These are phyloP conservation scores for Clunio marinus DNA, from an alignment of 2,888 invertebrate genomes.

Conservation along the genomic window DNA sequence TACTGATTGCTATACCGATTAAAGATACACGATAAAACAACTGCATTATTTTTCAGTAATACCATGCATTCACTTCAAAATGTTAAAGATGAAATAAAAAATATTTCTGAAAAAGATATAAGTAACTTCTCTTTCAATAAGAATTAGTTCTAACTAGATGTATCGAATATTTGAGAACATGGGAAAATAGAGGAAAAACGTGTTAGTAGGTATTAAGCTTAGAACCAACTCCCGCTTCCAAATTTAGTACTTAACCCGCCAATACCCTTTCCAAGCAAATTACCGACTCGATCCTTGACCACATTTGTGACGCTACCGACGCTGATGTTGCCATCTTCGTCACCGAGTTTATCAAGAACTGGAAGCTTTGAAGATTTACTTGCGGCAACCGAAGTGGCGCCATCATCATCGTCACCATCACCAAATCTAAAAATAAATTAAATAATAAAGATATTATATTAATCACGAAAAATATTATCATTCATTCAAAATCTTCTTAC, in stretches of 20 bases:
- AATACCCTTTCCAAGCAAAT: slow-evolving; percentile 84
- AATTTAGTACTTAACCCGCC: slow-evolving; percentile 86
- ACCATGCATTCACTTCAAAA: too few relatives aligned
- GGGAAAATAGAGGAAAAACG: neutral
- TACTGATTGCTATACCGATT: too few relatives aligned
- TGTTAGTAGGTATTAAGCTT: slow-evolving; percentile 46
- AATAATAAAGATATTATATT: neutral
- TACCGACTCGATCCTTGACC: slow-evolving; percentile 82
- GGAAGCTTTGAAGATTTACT: slow-evolving; percentile 48
- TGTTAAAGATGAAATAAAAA: too few relatives aligned
- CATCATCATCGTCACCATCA: slow-evolving; percentile 56
- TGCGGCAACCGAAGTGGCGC: slow-evolving; percentile 46
- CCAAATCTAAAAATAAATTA: slow-evolving; percentile 42
- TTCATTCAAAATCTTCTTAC: slow-evolving; percentile 44
- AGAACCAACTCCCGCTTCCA: slow-evolving; percentile 85
- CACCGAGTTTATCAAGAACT: slow-evolving; percentile 48
- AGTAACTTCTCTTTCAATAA: too few relatives aligned
- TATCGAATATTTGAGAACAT: neutral
- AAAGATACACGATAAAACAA: too few relatives aligned
- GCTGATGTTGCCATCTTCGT: slow-evolving; percentile 69
- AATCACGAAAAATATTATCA: slow-evolving; percentile 44
- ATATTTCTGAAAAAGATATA: too few relatives aligned
- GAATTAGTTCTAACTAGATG: too few relatives aligned
- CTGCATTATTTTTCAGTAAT: too few relatives aligned
- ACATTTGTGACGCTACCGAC: slow-evolving; percentile 76